Evolutionary conservation across 2,113 vertebrate genomes (phyloP).

Genomic region (Dasyurus viverrinus): DNA sequence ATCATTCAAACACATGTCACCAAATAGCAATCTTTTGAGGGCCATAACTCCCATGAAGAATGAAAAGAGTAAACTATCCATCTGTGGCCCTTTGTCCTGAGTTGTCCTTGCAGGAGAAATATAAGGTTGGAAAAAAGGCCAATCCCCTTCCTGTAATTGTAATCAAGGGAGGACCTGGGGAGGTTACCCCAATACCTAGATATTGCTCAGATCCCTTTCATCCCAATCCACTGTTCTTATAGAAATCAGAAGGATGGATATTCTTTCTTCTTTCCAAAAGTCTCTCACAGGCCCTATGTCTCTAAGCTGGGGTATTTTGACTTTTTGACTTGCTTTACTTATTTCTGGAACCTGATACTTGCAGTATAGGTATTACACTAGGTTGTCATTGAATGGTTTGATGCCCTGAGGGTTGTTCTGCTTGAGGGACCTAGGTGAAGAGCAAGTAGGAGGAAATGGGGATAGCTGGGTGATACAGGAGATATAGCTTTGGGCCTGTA

Average conservation of each 20-base stretch:
- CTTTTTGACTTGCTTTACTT: too few species aligned
- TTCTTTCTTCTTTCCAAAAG: not conserved
- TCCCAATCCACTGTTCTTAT: not conserved
- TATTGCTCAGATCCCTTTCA: not conserved
- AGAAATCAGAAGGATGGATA: too few species aligned
- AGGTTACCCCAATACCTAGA: not conserved
- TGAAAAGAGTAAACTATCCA: not conserved
- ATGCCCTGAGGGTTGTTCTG: too few species aligned
- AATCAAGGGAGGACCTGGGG: not conserved
- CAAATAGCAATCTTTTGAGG: not conserved
- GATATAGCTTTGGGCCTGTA: too few species aligned
- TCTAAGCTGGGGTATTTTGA: too few species aligned
- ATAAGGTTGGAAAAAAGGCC: not conserved
- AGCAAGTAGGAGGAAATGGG: too few species aligned
- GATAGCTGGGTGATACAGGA: too few species aligned
- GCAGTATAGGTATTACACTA: too few species aligned
- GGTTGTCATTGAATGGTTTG: too few species aligned
- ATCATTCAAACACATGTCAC: not conserved
- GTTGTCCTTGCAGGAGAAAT: not conserved
- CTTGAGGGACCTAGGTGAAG: too few species aligned
- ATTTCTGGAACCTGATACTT: too few species aligned
- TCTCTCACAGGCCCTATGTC: too few species aligned
- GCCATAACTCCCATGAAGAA: not conserved
- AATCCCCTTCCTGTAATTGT: not conserved
- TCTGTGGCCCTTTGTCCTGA: not conserved